Conservation (phyloP, 2,113 vertebrate species). For the Chloropsis cyanopogon region DNA sequence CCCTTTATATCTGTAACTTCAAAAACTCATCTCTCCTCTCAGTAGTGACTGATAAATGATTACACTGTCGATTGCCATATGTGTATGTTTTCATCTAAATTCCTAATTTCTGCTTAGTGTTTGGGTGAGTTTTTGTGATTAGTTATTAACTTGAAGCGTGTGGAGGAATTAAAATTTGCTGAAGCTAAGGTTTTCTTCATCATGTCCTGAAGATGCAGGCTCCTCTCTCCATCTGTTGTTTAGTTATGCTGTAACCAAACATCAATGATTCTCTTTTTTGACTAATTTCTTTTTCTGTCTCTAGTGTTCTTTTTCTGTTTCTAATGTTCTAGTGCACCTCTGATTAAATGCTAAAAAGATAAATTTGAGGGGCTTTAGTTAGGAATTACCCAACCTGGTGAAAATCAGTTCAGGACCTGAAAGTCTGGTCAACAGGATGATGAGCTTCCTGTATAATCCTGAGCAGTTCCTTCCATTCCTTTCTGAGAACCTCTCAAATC, state of each 20-base stretch:
- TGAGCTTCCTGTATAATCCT: not conserved
- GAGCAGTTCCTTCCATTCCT: not conserved
- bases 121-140: not conserved
- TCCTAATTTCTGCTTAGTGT: not conserved
- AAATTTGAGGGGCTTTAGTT: not conserved
- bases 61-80: not conserved
- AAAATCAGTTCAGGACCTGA: not conserved
- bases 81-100: not conserved
- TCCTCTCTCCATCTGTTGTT: not conserved
- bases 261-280: not conserved
- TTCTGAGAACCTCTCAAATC: not conserved
- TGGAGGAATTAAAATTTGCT: not conserved
- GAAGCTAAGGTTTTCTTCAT: not conserved
- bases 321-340: not conserved
- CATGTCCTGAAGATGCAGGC: not conserved
- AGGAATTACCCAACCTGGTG: not conserved
- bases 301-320: not conserved
- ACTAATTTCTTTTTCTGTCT: not conserved
- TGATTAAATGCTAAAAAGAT: not conserved
- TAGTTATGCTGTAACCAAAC: not conserved
- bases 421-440: not conserved
- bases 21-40: not conserved
- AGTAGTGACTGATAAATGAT: not conserved
- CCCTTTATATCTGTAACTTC: not conserved
- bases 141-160: not conserved